Base-by-base conservation (phyloP, 30 jellyfish, hydroid and myxozoan genomes). In the Catostylus mosaicus region DNA sequence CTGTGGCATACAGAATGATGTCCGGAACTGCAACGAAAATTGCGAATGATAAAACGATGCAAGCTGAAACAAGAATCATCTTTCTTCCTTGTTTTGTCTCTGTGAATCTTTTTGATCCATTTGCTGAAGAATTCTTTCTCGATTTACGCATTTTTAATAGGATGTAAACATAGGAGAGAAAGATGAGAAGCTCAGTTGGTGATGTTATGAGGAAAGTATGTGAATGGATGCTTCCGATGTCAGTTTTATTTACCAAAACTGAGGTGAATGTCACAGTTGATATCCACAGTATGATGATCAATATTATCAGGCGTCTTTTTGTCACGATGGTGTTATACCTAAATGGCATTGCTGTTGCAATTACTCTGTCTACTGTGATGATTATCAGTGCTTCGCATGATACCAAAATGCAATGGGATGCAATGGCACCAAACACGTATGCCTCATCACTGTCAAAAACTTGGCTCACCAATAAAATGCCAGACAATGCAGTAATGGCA, bases 271-370 rank as follows among this genome's bases (percentile, higher is more conserved):
- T 70, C 23, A 77, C 24, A 12, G 70, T 54, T 51, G 14, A 19
- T 6, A 77, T n/a, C 88, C 88, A 77, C 27, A 36, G 52, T 40
- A 19, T 11, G 1, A 37, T 52, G 19, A 77, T 57, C n/a, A 23
- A 70, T 37, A 30, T 34, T 20, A 77, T 37, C 38, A 40, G 52
- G 1, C 70, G 52, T 24, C 64, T 61, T 34, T 62, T 77, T 24
- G 88, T 77, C 50, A 62, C 88, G 1, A 60, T 19, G 20, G 50
- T 24, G 2, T 31, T 34, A 51, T 77, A 77, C 36, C 45, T 57
- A 27, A 77, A 62, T 4, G 88, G 88, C 67, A 61, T 47, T 35
- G 88, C 66, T 23, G 88, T 60, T 19, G 88, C 88, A 33, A 77
- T 77, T 27, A 77, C 88, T 36, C 88, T 35, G 40, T 77, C 88